Evolutionary conservation across 1,140 invertebrate genomes (phyloP), one percentile per base, ranked within the genome.

Genomic region (Lucilia sericata): DNA sequence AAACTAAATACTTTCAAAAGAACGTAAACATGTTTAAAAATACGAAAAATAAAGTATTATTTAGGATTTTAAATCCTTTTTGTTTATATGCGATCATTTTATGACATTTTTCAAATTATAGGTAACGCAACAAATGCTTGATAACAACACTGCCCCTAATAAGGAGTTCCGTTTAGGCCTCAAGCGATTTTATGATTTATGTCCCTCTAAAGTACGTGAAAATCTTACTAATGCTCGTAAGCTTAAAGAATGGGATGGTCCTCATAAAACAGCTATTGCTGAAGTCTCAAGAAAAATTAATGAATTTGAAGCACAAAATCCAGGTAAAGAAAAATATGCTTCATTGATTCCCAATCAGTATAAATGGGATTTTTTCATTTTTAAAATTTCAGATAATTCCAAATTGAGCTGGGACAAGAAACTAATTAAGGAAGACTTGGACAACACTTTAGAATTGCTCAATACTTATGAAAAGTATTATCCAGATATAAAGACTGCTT

Each of bases 391-490:
- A 10, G 89, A 90, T 55, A 75, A 85, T 17, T 81, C 88, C 12
- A 90, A 90, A 65, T 81, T 90, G 60, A 84, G 85, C 12, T 90
- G 89, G 89, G 89, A 95, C 85, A 96, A 98, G 76, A 98, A 98
- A 92, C 91, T 97, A 9, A 91, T 94, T 36, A 97, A 97, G 90
- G 98, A 99, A 91, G 97, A 99, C 89, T 90, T 98, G 3, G 97
- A 98, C 88, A 94, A 95, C 19, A 94, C 95, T 88, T 91, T 99
- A 49, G 98, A 99, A 86, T 92, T 97, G 82, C 92, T 99, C 30
- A 96, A 93, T 85, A 93, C 91, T 85, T 92, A 96, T 76, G 98
- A 99, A 86, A 99, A 99, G 91, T 97, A 98, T 89, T 97, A 95
- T 90, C 93, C 91, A 84, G 97, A 99, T 91, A 89, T 95, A 83